Evolutionary conservation across 2,888 invertebrate species (phyloP).

Genomic region (Harpalus rubripes): DNA sequence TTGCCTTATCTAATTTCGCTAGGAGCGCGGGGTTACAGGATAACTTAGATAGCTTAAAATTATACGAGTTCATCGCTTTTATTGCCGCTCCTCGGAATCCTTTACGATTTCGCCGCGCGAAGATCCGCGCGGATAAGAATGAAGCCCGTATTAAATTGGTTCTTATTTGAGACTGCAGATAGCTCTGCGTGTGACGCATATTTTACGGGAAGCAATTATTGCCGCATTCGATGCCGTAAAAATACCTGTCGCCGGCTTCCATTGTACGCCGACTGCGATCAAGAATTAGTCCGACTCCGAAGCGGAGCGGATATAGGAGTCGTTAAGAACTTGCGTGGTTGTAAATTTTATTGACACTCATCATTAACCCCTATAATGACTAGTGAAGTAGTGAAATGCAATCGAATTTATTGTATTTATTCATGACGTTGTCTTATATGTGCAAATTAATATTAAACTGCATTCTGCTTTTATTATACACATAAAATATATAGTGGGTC

Average conservation of each 20-base stretch:
- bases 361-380: neutral
- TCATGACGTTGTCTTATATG: too few relatives aligned
- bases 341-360: neutral
- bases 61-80: slow-evolving; percentile 59
- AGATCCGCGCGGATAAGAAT: slow-evolving; percentile 55
- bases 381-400: too few relatives aligned
- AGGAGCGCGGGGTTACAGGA: neutral
- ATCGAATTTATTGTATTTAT: too few relatives aligned
- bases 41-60: slow-evolving; percentile 62
- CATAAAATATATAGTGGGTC: too few relatives aligned
- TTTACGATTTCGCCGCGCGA: slow-evolving; percentile 55
- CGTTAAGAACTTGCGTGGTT: neutral
- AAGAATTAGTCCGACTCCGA: neutral
- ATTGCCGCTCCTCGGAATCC: slow-evolving; percentile 57
- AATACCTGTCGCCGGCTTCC: slow-evolving; percentile 22
- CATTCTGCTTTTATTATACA: too few relatives aligned
- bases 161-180: slow-evolving; percentile 53
- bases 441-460: too few relatives aligned
- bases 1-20: slow-evolving; percentile 40
- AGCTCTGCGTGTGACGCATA: slow-evolving; percentile 53
- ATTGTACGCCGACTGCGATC: neutral
- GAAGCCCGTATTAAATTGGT: slow-evolving; percentile 61
- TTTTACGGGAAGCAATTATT: slow-evolving; percentile 61
- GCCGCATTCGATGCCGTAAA: slow-evolving; percentile 40
- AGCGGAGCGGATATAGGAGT: neutral